These are phyloP conservation scores for Xyrichtys novacula DNA, from an alignment of 2,797 vertebrate species.

Conservation along the genomic window DNA sequence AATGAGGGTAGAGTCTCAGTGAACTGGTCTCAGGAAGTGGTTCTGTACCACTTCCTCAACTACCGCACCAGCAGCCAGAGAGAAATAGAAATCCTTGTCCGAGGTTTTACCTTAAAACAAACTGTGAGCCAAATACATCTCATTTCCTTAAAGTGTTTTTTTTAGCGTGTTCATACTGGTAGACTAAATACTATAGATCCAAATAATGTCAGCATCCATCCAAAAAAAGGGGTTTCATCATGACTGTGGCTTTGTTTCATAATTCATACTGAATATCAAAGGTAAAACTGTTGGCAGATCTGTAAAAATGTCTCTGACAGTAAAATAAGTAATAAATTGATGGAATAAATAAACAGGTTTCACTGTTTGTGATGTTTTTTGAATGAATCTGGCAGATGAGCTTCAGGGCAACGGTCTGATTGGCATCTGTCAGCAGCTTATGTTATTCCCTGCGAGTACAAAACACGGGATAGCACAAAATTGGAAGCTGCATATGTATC, in stretches of 20 bases:
- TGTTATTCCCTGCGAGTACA: slow-evolving; percentile 11
- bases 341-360: background rate
- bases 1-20: too few species aligned
- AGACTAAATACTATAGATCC: background rate
- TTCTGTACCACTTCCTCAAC: too few species aligned
- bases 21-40: too few species aligned
- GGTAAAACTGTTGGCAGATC: background rate
- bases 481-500: background rate
- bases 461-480: background rate
- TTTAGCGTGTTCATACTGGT: background rate
- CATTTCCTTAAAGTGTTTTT: background rate
- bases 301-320: background rate
- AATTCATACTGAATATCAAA: background rate
- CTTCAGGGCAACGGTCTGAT: slow-evolving; percentile 11
- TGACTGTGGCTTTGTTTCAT: background rate
- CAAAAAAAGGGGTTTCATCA: background rate
- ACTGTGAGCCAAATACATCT: background rate
- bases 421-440: slow-evolving; percentile 15
- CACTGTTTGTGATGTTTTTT: background rate
- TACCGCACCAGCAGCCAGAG: too few species aligned
- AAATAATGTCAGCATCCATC: background rate
- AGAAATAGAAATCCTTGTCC: too few species aligned
- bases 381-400: background rate
- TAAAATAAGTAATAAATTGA: background rate
- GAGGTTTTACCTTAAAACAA: background rate